Evolutionary conservation across 2,113 vertebrate species (phyloP), one percentile per base, ranked within the genome.

Genomic region (Leptobrachium leishanense): DNA sequence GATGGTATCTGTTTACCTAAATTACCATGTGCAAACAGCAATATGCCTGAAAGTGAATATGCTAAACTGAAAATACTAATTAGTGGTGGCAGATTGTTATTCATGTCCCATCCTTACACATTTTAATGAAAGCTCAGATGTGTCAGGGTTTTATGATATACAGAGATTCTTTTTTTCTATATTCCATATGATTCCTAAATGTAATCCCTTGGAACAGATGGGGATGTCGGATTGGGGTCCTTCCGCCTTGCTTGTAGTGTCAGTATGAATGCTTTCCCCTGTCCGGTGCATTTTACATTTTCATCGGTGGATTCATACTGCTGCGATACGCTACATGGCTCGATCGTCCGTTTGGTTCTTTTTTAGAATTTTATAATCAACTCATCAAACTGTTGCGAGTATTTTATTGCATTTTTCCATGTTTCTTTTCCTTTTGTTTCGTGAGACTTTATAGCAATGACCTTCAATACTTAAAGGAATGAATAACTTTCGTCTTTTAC

Each of bases 21-120:
- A 93, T 94, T 94, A 93, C 91, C 90, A 94, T 93, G 92, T 93
- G 90, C 92, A 94, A 93, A 93, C 92, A 93, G 91, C 91, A 94
- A 92, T 93, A 92, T 83, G 87, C 91, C 92, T 90, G 90, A 89
- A 92, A 92, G 92, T 90, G 92, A 93, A 92, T 93, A 91, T 90
- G 87, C 90, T 90, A 90, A 92, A 91, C 91, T 91, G 93, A 93
- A 94, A 94, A 94, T 93, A 94, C 92, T 93, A 93, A 94, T 94
- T 94, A 94, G 88, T 85, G 85, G 88, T 92, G 93, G 91, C 90
- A 90, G 91, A 93, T 93, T 93, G 90, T 90, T 92, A 93, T 94
- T 94, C 92, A 90, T 91, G 93, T 92, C 92, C 92, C 92, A 93
- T 91, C 85, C 79, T 88, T 75, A 85, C 85, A 91, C 89, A 90